A percentile compares a stretch with the other conserved stretches of the same genome.
Evolutionary conservation across 2,113 vertebrate genomes (phyloP).

Genomic region (Tursiops truncatus): DNA sequence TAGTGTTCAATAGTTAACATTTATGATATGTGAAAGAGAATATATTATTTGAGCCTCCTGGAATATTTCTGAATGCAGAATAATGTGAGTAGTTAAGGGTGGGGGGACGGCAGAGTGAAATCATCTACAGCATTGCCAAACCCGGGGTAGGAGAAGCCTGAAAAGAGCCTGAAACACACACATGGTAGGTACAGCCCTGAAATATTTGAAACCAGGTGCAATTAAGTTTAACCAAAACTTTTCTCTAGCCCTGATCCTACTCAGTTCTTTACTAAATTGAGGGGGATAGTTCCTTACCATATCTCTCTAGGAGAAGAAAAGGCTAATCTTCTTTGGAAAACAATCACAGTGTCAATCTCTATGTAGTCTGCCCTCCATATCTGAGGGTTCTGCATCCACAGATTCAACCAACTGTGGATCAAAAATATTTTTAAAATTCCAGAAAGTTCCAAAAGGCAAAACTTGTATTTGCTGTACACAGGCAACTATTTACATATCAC

Average conservation of each 20-base stretch:
- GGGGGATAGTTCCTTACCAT: background rate
- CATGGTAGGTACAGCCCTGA: fast-evolving
- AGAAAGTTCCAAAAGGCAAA: background rate
- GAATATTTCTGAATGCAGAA: background rate
- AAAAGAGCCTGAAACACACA: background rate
- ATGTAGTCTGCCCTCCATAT: background rate
- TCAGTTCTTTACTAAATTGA: background rate
- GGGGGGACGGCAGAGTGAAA: background rate
- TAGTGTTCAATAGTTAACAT: background rate
- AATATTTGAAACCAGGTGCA: background rate
- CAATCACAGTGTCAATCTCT: background rate
- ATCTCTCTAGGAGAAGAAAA: background rate
- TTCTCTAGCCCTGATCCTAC: background rate
- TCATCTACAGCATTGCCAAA: background rate
- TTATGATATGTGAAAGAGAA: background rate
- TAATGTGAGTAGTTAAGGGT: background rate
- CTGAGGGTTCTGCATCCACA: background rate
- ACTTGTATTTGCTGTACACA: background rate
- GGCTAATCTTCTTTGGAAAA: background rate
- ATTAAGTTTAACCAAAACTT: background rate
- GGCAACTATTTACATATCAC: background rate
- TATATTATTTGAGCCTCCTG: background rate
- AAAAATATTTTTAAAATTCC: background rate
- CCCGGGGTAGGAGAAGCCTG: fast-evolving
- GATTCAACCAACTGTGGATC: background rate